A percentile compares a stretch with the other conserved stretches of the same genome.
phyloP scores from a whole-genome alignment of 1,140 invertebrate species.

The Oedothorax gibbosus region DNA sequence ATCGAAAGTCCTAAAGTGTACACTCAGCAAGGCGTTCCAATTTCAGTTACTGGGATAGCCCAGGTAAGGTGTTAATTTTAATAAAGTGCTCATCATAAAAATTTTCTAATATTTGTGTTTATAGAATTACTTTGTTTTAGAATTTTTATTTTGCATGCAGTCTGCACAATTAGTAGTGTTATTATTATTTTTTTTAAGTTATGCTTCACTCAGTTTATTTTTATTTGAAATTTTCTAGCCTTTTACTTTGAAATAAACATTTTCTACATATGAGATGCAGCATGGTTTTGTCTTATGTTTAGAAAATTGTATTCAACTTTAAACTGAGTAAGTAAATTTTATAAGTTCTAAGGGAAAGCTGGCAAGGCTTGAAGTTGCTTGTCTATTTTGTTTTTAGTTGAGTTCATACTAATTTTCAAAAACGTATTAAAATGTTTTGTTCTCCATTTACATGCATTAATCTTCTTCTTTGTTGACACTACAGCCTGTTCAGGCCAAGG shows the following conservation, averaged over 20 bases:
- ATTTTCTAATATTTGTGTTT: background rate
- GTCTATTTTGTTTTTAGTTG: too few relatives aligned
- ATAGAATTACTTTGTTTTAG: background rate
- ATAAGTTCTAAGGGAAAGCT: too few relatives aligned
- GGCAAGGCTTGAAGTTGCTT: too few relatives aligned
- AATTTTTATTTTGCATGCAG: background rate
- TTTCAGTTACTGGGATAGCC: constrained; percentile 96
- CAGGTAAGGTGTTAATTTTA: constrained; percentile 71
- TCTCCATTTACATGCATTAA: too few relatives aligned
- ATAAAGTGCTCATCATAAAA: background rate
- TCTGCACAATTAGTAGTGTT: background rate
- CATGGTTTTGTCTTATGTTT: constrained; percentile 25
- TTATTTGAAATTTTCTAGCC: constrained; percentile 11
- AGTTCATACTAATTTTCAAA: too few relatives aligned
- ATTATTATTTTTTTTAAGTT: background rate
- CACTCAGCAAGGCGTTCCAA: constrained; percentile 96
- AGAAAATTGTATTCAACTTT: background rate
- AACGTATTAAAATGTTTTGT: too few relatives aligned
- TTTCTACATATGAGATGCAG: constrained; percentile 10
- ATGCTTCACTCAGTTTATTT: background rate
- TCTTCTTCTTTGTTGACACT: too few relatives aligned
- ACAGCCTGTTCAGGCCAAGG: too few relatives aligned
- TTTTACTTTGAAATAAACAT: background rate
- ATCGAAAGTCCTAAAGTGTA: constrained; percentile 80
- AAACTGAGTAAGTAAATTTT: too few relatives aligned